Conservation (phyloP, 1,140 invertebrate genomes). For the Anoplolepis gracilipes region DNA sequence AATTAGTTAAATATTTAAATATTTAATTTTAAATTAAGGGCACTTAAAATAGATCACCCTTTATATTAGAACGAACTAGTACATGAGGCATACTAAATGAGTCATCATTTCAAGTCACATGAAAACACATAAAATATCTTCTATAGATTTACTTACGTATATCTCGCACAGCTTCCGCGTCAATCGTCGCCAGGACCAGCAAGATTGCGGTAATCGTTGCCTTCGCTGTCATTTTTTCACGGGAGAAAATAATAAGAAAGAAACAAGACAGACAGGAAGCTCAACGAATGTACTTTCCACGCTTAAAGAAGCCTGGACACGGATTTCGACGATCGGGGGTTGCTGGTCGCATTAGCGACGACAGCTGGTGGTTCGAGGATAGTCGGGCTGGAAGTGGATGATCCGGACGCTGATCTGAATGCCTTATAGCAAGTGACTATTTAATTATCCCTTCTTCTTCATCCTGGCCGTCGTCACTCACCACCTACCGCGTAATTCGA, state of each 20-base stretch:
- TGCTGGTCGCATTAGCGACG: neutral
- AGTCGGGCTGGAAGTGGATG: slow-evolving; percentile 57
- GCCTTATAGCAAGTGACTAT: slow-evolving; percentile 62
- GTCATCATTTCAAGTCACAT: too few relatives aligned
- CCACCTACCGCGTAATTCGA: neutral
- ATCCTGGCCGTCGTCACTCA: neutral
- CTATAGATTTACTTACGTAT: slow-evolving; percentile 77
- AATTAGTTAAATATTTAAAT: too few relatives aligned
- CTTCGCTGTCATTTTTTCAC: slow-evolving; percentile 23
- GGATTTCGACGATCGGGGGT: slow-evolving; percentile 22
- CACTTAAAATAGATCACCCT: too few relatives aligned
- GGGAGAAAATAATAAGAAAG: neutral
- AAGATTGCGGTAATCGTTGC: neutral
- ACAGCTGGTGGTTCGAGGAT: neutral
- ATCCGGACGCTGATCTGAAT: slow-evolving; percentile 26
- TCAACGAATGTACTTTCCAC: slow-evolving; percentile 12
- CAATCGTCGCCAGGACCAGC: neutral
- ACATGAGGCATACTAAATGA: too few relatives aligned
- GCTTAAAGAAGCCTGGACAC: neutral
- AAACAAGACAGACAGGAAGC: slow-evolving; percentile 15
- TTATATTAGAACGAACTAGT: neutral
- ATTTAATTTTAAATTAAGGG: too few relatives aligned
- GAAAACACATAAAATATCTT: too few relatives aligned
- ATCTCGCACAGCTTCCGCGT: slow-evolving; percentile 50
- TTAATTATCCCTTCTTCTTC: slow-evolving; percentile 38